A percentile compares a stretch with the other conserved stretches of the same genome.
Conservation (phyloP, 2,797 vertebrate species). For the Silurus aristotelis region DNA sequence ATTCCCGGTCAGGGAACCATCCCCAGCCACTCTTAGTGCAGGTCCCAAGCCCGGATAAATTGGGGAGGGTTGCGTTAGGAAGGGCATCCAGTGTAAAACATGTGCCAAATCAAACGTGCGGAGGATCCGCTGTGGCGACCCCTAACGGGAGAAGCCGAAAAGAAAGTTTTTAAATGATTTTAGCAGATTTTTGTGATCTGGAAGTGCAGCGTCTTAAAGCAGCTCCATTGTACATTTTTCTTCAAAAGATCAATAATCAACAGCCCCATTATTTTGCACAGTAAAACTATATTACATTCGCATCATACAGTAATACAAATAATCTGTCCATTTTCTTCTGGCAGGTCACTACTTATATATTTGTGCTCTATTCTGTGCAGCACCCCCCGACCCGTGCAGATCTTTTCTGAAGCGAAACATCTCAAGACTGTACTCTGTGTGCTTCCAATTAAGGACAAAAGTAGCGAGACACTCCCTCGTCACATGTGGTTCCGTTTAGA, state of each 20-base stretch:
- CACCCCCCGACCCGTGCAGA: conserved; percentile 12
- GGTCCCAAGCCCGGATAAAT: too few species aligned
- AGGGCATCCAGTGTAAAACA: too few species aligned
- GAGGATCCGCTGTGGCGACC: too few species aligned
- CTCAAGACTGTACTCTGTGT: conserved; percentile 62
- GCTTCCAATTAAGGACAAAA: conserved; percentile 78
- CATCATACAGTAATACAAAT: too few species aligned
- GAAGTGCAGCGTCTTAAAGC: too few species aligned
- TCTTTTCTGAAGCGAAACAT: conserved; percentile 11
- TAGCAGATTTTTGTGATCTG: not conserved
- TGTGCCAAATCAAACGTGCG: too few species aligned
- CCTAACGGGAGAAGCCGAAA: too few species aligned
- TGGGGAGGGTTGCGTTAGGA: too few species aligned
- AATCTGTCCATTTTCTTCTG: not conserved
- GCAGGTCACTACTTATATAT: not conserved
- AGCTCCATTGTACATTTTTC: not conserved
- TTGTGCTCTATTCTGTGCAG: not conserved
- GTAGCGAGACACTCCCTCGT: conserved; percentile 64
- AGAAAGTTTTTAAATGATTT: not conserved
- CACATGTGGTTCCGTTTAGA: conserved; percentile 82
- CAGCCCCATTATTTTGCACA: not conserved
- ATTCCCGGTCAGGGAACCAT: too few species aligned
- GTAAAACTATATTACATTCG: not conserved
- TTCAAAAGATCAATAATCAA: not conserved
- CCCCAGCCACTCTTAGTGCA: too few species aligned